Conservation (phyloP, 2,797 vertebrate species). For the Typhlichthys subterraneus region DNA sequence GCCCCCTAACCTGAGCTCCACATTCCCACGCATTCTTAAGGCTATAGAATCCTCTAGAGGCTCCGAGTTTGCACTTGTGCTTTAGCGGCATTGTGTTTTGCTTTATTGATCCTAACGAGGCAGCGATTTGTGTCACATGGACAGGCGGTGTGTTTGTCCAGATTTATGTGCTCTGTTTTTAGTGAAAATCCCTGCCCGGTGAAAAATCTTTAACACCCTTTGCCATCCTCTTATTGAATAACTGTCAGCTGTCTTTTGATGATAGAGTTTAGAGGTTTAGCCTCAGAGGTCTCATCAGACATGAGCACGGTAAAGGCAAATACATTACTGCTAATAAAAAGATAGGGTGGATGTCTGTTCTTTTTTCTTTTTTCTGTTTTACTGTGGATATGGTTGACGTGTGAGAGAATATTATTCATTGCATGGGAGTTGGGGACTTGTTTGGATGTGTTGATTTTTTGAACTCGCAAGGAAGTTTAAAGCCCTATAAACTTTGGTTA, state of each 20-base stretch:
- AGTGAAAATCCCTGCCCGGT: slow-evolving; percentile 69
- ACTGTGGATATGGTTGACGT: slow-evolving; percentile 19
- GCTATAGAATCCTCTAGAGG: slow-evolving; percentile 60
- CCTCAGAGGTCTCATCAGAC: slow-evolving; percentile 43
- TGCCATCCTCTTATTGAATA: slow-evolving; percentile 71
- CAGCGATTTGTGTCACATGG: slow-evolving; percentile 69
- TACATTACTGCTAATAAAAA: slow-evolving; percentile 38
- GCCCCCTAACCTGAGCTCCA: slow-evolving; percentile 61
- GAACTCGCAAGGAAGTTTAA: slow-evolving; percentile 2
- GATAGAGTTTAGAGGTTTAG: slow-evolving; percentile 62
- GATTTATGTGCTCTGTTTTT: slow-evolving; percentile 70
- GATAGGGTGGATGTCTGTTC: slow-evolving; percentile 5
- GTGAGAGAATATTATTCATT: slow-evolving; percentile 40
- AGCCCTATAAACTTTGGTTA: background rate
- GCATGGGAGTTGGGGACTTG: slow-evolving; percentile 25
- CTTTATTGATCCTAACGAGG: slow-evolving; percentile 78
- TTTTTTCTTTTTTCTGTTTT: slow-evolving; percentile 24
- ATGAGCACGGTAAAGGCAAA: slow-evolving; percentile 33
- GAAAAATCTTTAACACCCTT: slow-evolving; percentile 72
- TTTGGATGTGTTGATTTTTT: slow-evolving; percentile 4
- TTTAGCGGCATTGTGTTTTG: slow-evolving; percentile 71
- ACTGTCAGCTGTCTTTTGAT: slow-evolving; percentile 69
- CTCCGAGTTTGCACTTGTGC: slow-evolving; percentile 70
- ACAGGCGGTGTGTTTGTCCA: slow-evolving; percentile 62
- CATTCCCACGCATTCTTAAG: slow-evolving; percentile 71